Conservation (phyloP, 1,140 invertebrate genomes). For the Bombus consobrinus region DNA sequence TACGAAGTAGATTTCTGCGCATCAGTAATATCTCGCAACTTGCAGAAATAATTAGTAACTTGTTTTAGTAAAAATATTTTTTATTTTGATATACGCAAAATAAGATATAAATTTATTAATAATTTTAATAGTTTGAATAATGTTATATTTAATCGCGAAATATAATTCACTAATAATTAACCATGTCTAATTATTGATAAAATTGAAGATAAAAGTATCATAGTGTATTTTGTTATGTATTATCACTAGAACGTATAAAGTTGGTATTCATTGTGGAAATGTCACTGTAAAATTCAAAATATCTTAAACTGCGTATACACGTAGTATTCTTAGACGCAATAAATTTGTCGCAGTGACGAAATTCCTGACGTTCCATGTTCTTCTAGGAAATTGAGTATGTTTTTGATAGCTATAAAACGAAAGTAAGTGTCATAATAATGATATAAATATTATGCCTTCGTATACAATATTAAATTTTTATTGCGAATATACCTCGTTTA, state of each 20-base stretch:
- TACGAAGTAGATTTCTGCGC: neutral
- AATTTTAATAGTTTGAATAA: neutral
- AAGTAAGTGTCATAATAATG: constrained; percentile 19
- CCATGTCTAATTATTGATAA: neutral
- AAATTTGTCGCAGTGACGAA: constrained; percentile 53
- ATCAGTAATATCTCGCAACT: neutral
- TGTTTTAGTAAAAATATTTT: neutral
- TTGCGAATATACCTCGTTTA: constrained; percentile 63
- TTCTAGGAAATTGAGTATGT: constrained; percentile 67
- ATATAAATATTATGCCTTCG: neutral
- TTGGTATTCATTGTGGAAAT: neutral
- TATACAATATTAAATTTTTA: neutral
- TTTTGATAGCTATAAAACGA: constrained; percentile 58
- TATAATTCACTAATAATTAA: neutral
- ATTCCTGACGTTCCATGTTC: constrained; percentile 40
- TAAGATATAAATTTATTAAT: too few species aligned
- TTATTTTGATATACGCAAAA: neutral
- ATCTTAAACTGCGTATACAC: too few species aligned
- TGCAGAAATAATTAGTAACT: neutral
- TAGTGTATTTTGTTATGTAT: constrained; percentile 1
- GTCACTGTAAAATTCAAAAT: constrained; percentile 25
- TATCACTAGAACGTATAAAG: neutral
- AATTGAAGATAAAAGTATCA: neutral
- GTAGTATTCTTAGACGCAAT: constrained; percentile 24
- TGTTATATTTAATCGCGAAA: neutral